phyloP scores from a whole-genome alignment of 1,140 invertebrate genomes.

The Cataglyphis hispanica region DNA sequence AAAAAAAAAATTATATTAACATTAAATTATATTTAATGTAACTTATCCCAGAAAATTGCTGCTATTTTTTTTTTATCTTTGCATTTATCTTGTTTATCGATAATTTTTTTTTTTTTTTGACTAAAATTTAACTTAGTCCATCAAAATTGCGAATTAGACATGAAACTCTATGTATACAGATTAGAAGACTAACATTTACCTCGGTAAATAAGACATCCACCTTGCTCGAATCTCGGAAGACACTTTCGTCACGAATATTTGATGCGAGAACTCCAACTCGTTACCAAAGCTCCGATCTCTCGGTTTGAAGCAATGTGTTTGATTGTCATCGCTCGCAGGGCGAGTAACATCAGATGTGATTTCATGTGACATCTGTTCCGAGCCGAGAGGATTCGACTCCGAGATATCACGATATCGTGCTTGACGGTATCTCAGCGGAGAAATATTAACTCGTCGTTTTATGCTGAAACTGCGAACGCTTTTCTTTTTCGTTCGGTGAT shows the following conservation, averaged over 20 bases:
- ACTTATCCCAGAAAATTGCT: not conserved
- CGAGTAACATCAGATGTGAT: slow-evolving; percentile 24
- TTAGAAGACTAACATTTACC: not conserved
- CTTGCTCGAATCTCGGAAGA: not conserved
- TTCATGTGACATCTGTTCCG: slow-evolving; percentile 30
- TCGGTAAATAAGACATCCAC: slow-evolving; percentile 3
- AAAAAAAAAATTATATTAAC: slow-evolving; percentile 1
- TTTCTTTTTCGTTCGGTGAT: slow-evolving; percentile 16
- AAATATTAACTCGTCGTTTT: slow-evolving; percentile 38
- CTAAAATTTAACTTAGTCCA: not conserved
- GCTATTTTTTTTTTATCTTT: not conserved
- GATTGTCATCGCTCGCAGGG: slow-evolving; percentile 1
- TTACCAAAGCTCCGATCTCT: slow-evolving; percentile 12
- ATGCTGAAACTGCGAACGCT: not conserved
- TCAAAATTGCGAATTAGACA: slow-evolving; percentile 25
- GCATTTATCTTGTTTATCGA: not conserved
- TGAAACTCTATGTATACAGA: not conserved
- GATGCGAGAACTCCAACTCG: not conserved
- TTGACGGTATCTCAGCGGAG: slow-evolving; percentile 14
- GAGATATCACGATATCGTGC: not conserved
- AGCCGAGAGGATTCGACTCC: not conserved
- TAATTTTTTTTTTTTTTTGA: slow-evolving; percentile 7
- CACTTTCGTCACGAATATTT: slow-evolving; percentile 6
- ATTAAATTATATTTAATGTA: no score
- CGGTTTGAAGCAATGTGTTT: not conserved